phyloP scores from a whole-genome alignment of 1,140 invertebrate genomes.

The Bicyclus anynana region DNA sequence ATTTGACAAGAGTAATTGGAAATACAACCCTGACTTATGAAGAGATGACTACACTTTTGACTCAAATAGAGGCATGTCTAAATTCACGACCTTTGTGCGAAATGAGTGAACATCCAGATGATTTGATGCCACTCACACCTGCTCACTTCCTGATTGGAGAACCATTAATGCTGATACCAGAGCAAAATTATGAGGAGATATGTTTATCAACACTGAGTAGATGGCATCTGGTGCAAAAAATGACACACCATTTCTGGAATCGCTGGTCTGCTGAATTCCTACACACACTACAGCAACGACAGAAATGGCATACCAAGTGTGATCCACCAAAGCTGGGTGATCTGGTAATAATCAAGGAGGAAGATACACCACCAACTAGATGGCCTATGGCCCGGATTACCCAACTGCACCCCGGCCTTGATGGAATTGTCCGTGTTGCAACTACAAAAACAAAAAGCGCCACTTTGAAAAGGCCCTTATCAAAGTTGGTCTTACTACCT shows the following conservation, averaged over 20 bases:
- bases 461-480: not conserved
- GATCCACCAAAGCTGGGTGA: not conserved
- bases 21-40: slow-evolving; percentile 29
- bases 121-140: slow-evolving; percentile 31
- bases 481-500: not conserved
- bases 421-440: not conserved
- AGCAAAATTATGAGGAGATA: slow-evolving; percentile 9
- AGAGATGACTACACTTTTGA: slow-evolving; percentile 24
- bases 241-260: slow-evolving; percentile 24
- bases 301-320: slow-evolving; percentile 8
- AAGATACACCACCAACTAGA: not conserved
- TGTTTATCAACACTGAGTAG: slow-evolving; percentile 2
- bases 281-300: slow-evolving; percentile 9
- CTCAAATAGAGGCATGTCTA: slow-evolving; percentile 44
- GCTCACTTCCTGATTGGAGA: slow-evolving; percentile 51
- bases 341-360: slow-evolving; percentile 6
- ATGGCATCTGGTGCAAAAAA: slow-evolving; percentile 21
- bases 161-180: slow-evolving; percentile 28
- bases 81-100: slow-evolving; percentile 34
- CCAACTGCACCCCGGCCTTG: not conserved
- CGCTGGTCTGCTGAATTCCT: slow-evolving; percentile 27
- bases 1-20: slow-evolving; percentile 25
- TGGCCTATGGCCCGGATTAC: not conserved
- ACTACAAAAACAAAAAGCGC: not conserved
- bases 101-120: slow-evolving; percentile 6